phyloP scores from a whole-genome alignment of 2,797 vertebrate genomes.

The Chiroxiphia lanceolata region DNA sequence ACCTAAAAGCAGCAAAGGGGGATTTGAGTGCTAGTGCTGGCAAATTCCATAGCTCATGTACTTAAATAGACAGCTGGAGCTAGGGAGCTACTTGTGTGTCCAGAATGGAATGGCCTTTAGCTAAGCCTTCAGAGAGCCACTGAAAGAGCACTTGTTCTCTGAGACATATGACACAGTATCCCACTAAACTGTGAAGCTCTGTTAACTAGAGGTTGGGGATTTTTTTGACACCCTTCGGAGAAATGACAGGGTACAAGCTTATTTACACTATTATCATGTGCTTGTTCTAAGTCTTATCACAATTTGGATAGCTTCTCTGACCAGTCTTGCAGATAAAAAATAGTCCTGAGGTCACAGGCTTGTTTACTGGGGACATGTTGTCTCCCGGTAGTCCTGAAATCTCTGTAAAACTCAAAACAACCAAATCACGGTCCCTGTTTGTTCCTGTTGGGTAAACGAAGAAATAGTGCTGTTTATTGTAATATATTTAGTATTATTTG shows the following conservation, averaged over 20 bases:
- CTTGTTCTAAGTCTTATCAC: neutral
- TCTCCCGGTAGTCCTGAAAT: neutral
- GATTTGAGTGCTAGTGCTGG: neutral
- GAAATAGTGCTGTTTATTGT: neutral
- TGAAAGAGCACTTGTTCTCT: constrained; percentile 3
- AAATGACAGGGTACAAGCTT: neutral
- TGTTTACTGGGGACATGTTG: neutral
- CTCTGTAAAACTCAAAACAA: neutral
- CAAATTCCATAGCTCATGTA: neutral
- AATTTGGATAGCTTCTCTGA: neutral
- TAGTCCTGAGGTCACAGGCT: neutral
- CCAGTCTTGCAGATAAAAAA: neutral
- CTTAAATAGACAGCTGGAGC: neutral
- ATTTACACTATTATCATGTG: neutral
- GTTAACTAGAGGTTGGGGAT: neutral
- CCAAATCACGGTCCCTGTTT: neutral
- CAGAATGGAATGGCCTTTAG: neutral
- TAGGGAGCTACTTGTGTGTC: neutral
- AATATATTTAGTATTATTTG: neutral
- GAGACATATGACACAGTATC: neutral
- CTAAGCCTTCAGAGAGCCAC: neutral
- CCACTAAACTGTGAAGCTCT: neutral
- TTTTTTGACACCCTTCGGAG: neutral
- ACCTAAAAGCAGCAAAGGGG: neutral
- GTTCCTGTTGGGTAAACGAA: neutral